phyloP scores from a whole-genome alignment of 2,797 vertebrate species.

The Falco biarmicus region DNA sequence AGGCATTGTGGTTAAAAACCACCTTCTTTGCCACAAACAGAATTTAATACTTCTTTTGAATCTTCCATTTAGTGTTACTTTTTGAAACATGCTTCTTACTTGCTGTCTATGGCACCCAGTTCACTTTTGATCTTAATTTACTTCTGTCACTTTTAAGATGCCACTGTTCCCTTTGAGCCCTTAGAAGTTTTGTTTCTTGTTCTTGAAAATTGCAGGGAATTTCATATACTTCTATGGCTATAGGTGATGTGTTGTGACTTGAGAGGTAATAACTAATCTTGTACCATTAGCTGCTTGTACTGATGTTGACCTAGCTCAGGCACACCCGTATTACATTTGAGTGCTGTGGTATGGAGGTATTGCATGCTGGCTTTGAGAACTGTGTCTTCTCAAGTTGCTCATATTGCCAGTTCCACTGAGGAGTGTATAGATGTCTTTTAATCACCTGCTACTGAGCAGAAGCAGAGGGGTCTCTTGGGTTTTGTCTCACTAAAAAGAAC shows the following conservation, averaged over 20 bases:
- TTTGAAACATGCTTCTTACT: neutral
- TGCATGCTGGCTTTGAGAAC: neutral
- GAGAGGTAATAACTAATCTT: neutral
- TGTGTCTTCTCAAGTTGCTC: neutral
- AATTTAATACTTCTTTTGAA: neutral
- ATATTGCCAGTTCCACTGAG: neutral
- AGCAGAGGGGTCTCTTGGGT: neutral
- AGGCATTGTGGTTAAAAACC: neutral
- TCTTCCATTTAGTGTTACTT: neutral
- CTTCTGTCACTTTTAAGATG: neutral
- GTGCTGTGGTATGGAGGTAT: fast-evolving
- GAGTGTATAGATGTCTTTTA: neutral
- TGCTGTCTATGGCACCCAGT: fast-evolving
- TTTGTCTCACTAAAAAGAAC: neutral
- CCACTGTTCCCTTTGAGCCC: neutral
- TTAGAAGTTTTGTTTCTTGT: neutral
- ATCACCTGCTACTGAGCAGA: neutral
- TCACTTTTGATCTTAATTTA: neutral
- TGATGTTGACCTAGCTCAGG: neutral
- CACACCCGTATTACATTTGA: neutral
- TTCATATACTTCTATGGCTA: neutral
- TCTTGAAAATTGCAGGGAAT: neutral
- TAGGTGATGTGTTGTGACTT: neutral
- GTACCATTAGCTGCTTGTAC: neutral
- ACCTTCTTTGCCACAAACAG: neutral